Base-by-base conservation (phyloP, 2,888 invertebrate genomes). In the Lasioglossum zephyrum region DNA sequence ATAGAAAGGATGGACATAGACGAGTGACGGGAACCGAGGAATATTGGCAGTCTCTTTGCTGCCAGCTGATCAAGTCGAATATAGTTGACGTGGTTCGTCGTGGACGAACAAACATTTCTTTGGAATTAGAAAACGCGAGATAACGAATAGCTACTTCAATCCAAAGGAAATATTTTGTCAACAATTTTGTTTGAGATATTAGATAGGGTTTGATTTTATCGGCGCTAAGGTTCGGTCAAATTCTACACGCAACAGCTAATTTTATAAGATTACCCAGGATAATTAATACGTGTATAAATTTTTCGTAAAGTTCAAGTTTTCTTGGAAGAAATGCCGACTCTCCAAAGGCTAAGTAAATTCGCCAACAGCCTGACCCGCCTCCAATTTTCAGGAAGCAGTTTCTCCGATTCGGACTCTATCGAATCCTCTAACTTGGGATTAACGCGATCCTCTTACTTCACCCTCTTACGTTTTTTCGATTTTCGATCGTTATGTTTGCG, bases 401-500 rank as follows among this genome's bases (percentile, higher is more conserved):
- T 53, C 69, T 53, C 0, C 44, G 57, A 70, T 36, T 60, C 8
- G 4, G 47, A 57, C 53, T 39, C 44, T n/a, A 70, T 47, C 44
- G 8, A 79, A 74, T 84, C 78, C 79, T 73, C 47, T 63, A 22
- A 5, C 36, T 39, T 47, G 39, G 89, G 77, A 89, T 90, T 90
- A 90, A 92, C 93, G 89, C 92, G 91, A 93, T 93, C 91, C 93
- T 93, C 92, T 92, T 91, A 91, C 87, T 63, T 73, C 84, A 69
- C 77, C 70, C 87, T 70, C 79, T 75, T 66, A 22, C 41, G 57
- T 77, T 76, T 81, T 79, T 87, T 92, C 91, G 89, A 93, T 93
- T 94, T 93, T 91, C 87, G 89, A 47, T 70, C 53, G 89, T 91
- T 89, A 88, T 94, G 93, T 94, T 94, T 94, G 92, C 91, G 89